Evolutionary conservation across 2,797 vertebrate genomes (phyloP).

Genomic region (Fistularia commersonii): DNA sequence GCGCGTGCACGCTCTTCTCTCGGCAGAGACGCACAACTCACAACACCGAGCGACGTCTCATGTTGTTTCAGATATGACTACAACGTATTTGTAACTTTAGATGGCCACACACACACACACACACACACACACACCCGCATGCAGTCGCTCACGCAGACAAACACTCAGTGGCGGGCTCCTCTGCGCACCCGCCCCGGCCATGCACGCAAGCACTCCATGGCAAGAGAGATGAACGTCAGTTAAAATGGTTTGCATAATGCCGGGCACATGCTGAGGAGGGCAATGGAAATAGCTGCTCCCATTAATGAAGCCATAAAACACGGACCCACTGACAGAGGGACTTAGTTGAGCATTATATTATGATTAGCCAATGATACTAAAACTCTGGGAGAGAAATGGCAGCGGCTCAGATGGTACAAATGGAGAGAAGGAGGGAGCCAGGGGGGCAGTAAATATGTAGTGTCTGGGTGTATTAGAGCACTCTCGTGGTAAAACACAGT

Average conservation of each 20-base stretch:
- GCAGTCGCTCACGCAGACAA: constrained; percentile 20
- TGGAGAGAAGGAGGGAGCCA: constrained; percentile 21
- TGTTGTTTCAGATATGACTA: constrained; percentile 37
- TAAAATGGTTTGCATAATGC: constrained; percentile 66
- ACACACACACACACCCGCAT: constrained; percentile 30
- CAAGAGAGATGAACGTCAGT: constrained; percentile 60
- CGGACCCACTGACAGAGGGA: constrained; percentile 66
- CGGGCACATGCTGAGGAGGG: constrained; percentile 55
- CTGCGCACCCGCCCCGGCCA: constrained; percentile 24
- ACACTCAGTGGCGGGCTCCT: constrained; percentile 29
- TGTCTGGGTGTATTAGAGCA: constrained; percentile 9
- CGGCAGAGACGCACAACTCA: constrained; percentile 40
- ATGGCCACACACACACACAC: constrained; percentile 25
- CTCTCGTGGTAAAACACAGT: constrained; percentile 4
- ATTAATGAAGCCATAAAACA: constrained; percentile 75
- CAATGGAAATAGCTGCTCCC: constrained; percentile 58
- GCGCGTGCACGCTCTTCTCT: constrained; percentile 30
- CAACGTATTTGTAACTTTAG: constrained; percentile 24
- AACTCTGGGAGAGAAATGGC: constrained; percentile 59
- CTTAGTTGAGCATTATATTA: constrained; percentile 76
- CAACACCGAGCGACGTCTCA: constrained; percentile 31
- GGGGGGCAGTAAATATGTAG: constrained; percentile 3
- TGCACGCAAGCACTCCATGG: constrained; percentile 29
- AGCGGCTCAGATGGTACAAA: constrained; percentile 40
- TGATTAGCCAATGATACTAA: constrained; percentile 75